A percentile compares a stretch with the other conserved stretches of the same genome.
Evolutionary conservation across 2,113 vertebrate genomes (phyloP).

Genomic region (Hyperoodon ampullatus): DNA sequence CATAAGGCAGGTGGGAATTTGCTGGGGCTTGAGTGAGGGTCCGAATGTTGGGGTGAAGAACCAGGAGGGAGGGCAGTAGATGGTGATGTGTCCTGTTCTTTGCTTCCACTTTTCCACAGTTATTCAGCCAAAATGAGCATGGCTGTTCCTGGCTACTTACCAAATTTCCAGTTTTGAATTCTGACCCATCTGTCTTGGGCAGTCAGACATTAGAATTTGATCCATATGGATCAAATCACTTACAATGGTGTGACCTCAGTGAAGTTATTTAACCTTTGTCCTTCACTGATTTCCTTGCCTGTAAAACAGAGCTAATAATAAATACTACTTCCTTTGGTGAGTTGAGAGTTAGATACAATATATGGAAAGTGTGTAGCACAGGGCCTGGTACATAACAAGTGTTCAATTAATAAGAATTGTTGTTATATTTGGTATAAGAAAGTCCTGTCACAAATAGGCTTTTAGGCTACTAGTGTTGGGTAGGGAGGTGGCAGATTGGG

Average conservation of each 20-base stretch:
- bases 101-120: neutral
- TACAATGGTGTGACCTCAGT: neutral
- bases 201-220: neutral
- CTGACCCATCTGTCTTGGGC: neutral
- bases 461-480: neutral
- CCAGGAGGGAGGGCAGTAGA: neutral
- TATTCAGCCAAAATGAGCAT: neutral
- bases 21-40: neutral
- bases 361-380: neutral
- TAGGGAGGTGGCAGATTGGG: neutral
- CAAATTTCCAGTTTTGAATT: neutral
- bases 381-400: neutral
- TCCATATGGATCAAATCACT: neutral
- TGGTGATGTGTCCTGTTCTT: neutral
- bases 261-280: neutral
- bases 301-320: neutral
- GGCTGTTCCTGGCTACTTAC: neutral
- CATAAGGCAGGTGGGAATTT: neutral
- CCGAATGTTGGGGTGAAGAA: neutral
- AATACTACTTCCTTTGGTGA: neutral
- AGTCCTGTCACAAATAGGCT: neutral
- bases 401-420: neutral
- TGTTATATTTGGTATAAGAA: neutral
- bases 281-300: neutral
- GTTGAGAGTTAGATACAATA: neutral